Evolutionary conservation across 2,888 invertebrate species (phyloP).

Genomic region (Pelosia muscerda): DNA sequence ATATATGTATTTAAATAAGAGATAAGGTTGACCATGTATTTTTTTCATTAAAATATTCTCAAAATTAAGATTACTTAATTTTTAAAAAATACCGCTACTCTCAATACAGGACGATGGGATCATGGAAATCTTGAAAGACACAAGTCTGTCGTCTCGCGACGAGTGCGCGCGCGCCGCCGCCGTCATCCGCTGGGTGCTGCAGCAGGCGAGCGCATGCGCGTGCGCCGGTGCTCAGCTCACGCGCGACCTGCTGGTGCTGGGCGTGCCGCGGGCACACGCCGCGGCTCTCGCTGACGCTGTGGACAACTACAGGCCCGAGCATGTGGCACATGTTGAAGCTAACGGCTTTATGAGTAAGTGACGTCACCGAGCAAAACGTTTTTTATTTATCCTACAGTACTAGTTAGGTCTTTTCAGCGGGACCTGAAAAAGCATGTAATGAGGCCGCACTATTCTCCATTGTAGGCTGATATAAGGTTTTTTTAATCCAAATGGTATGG

Average conservation of each 20-base stretch:
- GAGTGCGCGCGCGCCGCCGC: constrained; percentile 80
- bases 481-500: too few species aligned
- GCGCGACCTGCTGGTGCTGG: constrained; percentile 76
- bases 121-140: constrained; percentile 77
- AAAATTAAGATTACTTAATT: too few species aligned
- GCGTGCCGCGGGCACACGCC: constrained; percentile 77
- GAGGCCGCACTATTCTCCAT: too few species aligned
- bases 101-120: constrained; percentile 76
- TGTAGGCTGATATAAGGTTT: too few species aligned
- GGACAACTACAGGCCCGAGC: constrained; percentile 60
- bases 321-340: constrained; percentile 57
- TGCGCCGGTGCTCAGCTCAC: constrained; percentile 71
- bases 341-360: constrained; percentile 73
- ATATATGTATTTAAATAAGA: too few species aligned
- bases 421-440: too few species aligned
- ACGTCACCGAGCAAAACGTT: too few species aligned
- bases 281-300: constrained; percentile 72
- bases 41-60: too few species aligned
- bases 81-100: constrained; percentile 1
- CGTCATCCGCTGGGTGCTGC: constrained; percentile 76
- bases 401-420: too few species aligned
- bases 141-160: constrained; percentile 73
- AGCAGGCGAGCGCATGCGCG: constrained; percentile 67
- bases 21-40: too few species aligned
- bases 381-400: too few species aligned